Evolutionary conservation across 64 coral and sea anemone genomes (phyloP).

Genomic region (Montipora cactus): DNA sequence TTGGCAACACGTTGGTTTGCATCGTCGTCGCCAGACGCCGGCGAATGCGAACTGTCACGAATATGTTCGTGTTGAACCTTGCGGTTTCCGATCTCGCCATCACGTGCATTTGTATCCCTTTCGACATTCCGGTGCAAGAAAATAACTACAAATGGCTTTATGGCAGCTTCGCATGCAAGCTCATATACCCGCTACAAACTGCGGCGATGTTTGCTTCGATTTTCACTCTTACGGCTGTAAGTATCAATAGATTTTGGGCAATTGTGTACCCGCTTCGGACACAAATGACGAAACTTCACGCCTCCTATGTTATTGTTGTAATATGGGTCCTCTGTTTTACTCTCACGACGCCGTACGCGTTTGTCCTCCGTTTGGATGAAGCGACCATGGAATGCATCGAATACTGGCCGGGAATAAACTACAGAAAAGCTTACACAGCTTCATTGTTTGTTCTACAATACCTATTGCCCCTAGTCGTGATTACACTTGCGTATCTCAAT

Average conservation of each 20-base stretch:
- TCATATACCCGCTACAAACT: conserved; percentile 94
- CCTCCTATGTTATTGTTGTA: conserved; percentile 44
- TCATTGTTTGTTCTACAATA: conserved; percentile 87
- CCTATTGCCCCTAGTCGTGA: conserved; percentile 78
- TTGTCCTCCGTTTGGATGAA: conserved; percentile 64
- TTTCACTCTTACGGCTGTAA: conserved; percentile 89
- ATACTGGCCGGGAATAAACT: conserved; percentile 59
- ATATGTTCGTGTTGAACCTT: conserved; percentile 96
- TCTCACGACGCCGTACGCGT: conserved; percentile 67
- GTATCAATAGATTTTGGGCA: conserved; percentile 90
- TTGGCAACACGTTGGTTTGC: conserved; percentile 88
- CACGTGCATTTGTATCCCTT: conserved; percentile 93
- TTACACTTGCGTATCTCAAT: conserved; percentile 76
- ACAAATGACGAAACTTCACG: conserved; percentile 81
- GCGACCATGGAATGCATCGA: conserved; percentile 56
- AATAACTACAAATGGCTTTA: conserved; percentile 92
- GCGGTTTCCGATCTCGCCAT: conserved; percentile 89
- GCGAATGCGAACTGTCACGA: conserved; percentile 96
- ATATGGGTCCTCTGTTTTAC: conserved; percentile 81
- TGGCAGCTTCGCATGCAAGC: conserved; percentile 73
- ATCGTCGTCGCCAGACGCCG: conserved; percentile 80
- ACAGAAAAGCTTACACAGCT: conserved; percentile 89
- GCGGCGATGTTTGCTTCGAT: conserved; percentile 89
- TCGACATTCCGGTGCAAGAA: conserved; percentile 94
- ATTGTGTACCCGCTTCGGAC: conserved; percentile 88